Evolutionary conservation across 2,888 invertebrate genomes (phyloP).

Genomic region (Litoditis marina): DNA sequence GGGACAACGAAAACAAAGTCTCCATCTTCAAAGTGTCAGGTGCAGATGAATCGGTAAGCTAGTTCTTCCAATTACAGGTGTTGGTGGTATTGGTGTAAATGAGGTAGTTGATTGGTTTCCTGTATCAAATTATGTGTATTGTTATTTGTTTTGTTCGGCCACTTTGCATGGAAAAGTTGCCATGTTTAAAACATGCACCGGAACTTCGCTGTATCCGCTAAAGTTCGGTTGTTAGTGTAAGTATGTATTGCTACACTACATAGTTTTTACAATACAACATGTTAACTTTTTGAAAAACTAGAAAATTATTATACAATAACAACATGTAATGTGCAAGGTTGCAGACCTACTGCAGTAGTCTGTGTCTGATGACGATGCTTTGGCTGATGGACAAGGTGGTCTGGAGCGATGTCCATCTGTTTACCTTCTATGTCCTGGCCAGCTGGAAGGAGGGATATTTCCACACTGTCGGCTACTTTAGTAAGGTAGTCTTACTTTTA

Average conservation of each 20-base stretch:
- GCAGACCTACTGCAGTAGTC: not conserved
- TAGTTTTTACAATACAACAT: too few relatives aligned
- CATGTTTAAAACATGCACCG: too few relatives aligned
- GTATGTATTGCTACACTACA: too few relatives aligned
- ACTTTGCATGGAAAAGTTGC: too few relatives aligned
- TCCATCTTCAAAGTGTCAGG: not conserved
- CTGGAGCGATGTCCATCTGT: not conserved
- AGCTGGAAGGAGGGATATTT: not conserved
- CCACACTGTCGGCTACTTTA: not conserved
- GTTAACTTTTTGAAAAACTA: too few relatives aligned
- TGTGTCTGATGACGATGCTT: not conserved
- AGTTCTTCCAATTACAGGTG: not conserved
- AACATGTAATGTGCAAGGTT: not conserved
- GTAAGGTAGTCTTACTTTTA: too few relatives aligned
- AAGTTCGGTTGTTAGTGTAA: too few relatives aligned
- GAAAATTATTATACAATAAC: too few relatives aligned
- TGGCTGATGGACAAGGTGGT: not conserved
- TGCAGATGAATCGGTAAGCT: not conserved
- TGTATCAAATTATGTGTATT: too few relatives aligned
- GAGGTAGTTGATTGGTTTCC: too few relatives aligned
- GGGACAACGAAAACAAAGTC: not conserved
- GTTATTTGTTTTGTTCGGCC: too few relatives aligned
- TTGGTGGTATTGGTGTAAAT: not conserved
- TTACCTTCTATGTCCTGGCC: not conserved
- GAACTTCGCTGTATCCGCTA: too few relatives aligned